These are phyloP conservation scores for Phrixothrix hirtus DNA, from an alignment of 2,888 invertebrate genomes.

Conservation along the genomic window DNA sequence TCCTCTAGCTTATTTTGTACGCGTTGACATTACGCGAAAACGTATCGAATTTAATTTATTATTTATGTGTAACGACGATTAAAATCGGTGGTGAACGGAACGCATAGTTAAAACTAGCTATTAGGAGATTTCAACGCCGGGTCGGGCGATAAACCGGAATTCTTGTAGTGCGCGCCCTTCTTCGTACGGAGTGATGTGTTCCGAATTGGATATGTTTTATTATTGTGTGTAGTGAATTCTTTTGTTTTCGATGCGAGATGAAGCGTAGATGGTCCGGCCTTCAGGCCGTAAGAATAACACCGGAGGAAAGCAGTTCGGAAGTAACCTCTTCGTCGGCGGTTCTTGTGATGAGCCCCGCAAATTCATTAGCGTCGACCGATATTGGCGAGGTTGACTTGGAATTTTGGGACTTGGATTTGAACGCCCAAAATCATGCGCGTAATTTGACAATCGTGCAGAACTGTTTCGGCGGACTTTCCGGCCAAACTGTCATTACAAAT, in stretches of 20 bases:
- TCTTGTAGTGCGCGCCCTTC: slow-evolving; percentile 16
- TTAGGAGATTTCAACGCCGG: slow-evolving; percentile 24
- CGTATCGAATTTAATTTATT: too few relatives aligned
- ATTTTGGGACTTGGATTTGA: slow-evolving; percentile 75
- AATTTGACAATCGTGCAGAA: slow-evolving; percentile 48
- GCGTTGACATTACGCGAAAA: too few relatives aligned
- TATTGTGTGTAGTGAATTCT: slow-evolving; percentile 8
- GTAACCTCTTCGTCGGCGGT: slow-evolving; percentile 79
- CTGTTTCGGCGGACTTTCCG: slow-evolving; percentile 50
- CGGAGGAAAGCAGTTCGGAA: slow-evolving; percentile 73
- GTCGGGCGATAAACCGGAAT: slow-evolving; percentile 11
- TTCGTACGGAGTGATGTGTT: slow-evolving; percentile 13
- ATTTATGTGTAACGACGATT: too few relatives aligned
- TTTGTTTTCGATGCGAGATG: slow-evolving; percentile 56
- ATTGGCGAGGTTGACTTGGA: slow-evolving; percentile 78
- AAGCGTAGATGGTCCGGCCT: slow-evolving; percentile 73
- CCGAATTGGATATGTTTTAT: slow-evolving; percentile 6
- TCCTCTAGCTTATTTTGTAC: too few relatives aligned
- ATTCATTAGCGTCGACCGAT: slow-evolving; percentile 74
- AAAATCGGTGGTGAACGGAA: too few relatives aligned
- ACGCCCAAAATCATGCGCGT: slow-evolving; percentile 53
- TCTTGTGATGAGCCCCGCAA: slow-evolving; percentile 71
- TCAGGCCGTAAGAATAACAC: slow-evolving; percentile 71
- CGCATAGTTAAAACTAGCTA: too few relatives aligned
- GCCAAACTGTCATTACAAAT: slow-evolving; percentile 49